Evolutionary conservation across 2,888 invertebrate species (phyloP), one percentile per base, ranked within the genome.

Genomic region (Urechis unicinctus): DNA sequence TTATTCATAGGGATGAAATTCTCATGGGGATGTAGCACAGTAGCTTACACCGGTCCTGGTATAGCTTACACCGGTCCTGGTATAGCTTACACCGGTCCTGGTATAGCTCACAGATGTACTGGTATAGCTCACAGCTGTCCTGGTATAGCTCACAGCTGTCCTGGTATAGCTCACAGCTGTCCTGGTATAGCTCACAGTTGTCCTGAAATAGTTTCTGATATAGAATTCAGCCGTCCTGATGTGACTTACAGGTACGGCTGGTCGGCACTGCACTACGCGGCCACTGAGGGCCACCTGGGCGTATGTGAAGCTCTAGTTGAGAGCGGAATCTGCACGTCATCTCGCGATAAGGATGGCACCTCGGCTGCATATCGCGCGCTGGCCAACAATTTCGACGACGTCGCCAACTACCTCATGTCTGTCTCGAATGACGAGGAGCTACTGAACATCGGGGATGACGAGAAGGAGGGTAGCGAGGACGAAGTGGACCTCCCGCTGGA

Each of bases 271-370:
- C 64, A 64, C 56, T 64, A 63, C 52, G 62, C 64, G 17, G 49
- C 53, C 50, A 53, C 58, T 21, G 62, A 60, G 24, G 64, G 64
- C 21, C 56, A 62, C 26, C 44, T 60, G 25, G 44, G 42, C 17
- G 52, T 54, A 5, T 58, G 57, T 2, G 50, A 60, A 44, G 22
- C 45, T 22, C 61, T 64, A 25, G 25, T 56, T 2, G 29, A 42
- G 21, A 21, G 17, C n/a, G 59, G 57, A 1, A 44, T 55, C 24
- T 52, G 64, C 57, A 41, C 60, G 28, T 45, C 41, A 25, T 9
- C 43, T 13, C 48, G 65, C 21, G 65, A 65, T 53, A 52, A 65
- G 42, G 65, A 65, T 50, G 65, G 65, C n/a, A 65, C 65, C n/a
- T 58, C 62, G 2, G 57, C 65, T 13, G 61, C 61, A 41, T 60